Evolutionary conservation across 2,888 invertebrate genomes (phyloP), one percentile per base, ranked within the genome.

Genomic region (Prenolepis imparis): DNA sequence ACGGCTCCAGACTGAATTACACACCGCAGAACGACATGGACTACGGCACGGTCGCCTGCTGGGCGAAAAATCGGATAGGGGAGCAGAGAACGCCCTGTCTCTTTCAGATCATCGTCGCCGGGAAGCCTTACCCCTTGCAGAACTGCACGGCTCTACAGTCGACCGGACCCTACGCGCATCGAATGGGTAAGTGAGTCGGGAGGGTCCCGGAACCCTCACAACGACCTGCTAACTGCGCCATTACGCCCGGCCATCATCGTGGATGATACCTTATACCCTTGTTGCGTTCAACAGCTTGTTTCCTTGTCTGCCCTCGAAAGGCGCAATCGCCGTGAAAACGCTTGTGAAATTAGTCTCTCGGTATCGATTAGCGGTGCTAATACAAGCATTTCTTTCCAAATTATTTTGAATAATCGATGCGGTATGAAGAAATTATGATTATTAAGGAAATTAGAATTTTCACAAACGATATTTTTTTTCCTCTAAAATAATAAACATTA

Each of bases 11-110:
- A 59, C 95, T 98, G 85, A 98, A 97, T 95, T 98, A 98, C 94
- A 98, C 98, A 9, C 98, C 98, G 0, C 96, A 96, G 24, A 97
- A 97, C 9, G 98, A 98, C 94, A 96, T 98, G 96, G 98, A 98
- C 95, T 98, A 98, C 92, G 98, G 98, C 0, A 98, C 98, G 12
- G 95, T 98, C 77, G 97, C 98, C 66, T 98, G 98, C 94, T 98
- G 97, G 96, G 98, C 97, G 3, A 96, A 96, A 89, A 98, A 98
- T 94, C 96, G 96, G 15, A 97, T 98, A 80, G 98, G 98, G 2
- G 96, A 96, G 91, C 98, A 98, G 95, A 97, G 97, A 93, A 96
- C 97, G 82, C 98, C 98, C 0, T 98, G 98, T 93, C 96, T 98
- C 90, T 98, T 98, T 95, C 98, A 98, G 95, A 96, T 98, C 87